phyloP scores from a whole-genome alignment of 2,888 invertebrate genomes.

The Cheilosia vulpina region DNA sequence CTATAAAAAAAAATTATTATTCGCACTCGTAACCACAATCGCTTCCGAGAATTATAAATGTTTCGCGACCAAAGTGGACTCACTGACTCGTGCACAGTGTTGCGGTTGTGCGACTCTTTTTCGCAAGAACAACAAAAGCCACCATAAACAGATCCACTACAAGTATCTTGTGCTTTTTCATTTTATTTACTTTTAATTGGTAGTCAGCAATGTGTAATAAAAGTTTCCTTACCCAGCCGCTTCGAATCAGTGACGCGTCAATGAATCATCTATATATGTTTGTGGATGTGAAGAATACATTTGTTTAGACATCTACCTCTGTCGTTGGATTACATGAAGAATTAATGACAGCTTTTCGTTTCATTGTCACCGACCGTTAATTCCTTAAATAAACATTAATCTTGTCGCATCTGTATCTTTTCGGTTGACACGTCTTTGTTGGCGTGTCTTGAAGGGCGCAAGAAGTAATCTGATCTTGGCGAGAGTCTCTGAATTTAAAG shows the following conservation, averaged over 20 bases:
- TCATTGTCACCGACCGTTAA: constrained; percentile 61
- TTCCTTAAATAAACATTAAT: constrained; percentile 71
- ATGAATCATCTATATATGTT: constrained; percentile 17
- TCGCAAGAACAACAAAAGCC: constrained; percentile 25
- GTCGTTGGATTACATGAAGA: constrained; percentile 57
- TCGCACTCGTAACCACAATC: constrained; percentile 58
- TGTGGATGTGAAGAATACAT: constrained; percentile 22
- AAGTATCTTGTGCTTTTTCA: constrained; percentile 9
- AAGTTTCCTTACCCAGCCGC: constrained; percentile 1
- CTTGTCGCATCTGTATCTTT: constrained; percentile 62
- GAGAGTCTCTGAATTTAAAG: constrained; percentile 8
- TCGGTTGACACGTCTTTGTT: constrained; percentile 37
- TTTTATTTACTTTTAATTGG: constrained; percentile 72
- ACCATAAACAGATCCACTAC: neutral
- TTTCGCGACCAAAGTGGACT: constrained; percentile 4
- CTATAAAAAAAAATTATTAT: constrained; percentile 54
- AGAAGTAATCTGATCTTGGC: constrained; percentile 48
- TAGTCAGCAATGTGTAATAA: constrained; percentile 66
- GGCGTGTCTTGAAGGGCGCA: constrained; percentile 7
- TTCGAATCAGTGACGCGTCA: constrained; percentile 2
- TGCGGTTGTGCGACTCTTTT: constrained; percentile 4
- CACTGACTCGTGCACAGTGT: neutral
- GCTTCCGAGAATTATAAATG: constrained; percentile 67
- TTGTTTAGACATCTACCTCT: neutral
- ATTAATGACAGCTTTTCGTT: constrained; percentile 56